Percentiles rank a stretch among this genome's conserved stretches.
phyloP scores from a whole-genome alignment of 1,140 invertebrate species.

The Platyscapa corneri region DNA sequence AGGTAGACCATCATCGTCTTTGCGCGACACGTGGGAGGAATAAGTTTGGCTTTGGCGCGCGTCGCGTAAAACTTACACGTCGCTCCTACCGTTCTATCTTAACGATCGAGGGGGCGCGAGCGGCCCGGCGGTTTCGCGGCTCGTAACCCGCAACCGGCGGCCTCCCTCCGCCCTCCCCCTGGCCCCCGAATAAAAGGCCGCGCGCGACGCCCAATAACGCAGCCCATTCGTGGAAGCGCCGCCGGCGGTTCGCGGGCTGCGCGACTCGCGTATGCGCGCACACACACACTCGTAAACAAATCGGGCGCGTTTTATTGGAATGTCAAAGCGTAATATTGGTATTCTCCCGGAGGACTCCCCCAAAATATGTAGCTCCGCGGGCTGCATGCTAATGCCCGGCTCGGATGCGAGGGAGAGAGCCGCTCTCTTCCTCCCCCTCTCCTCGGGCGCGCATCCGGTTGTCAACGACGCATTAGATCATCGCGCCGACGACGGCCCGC shows the following conservation, averaged over 20 bases:
- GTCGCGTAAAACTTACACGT: too few species aligned
- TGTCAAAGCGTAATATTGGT: slow-evolving; percentile 75
- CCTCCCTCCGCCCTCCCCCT: too few species aligned
- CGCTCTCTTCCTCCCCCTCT: slow-evolving; percentile 46
- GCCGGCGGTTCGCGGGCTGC: slow-evolving; percentile 13
- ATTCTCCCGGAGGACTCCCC: slow-evolving; percentile 70
- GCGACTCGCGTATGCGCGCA: slow-evolving; percentile 52
- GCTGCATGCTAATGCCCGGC: slow-evolving; percentile 73
- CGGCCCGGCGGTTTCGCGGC: too few species aligned
- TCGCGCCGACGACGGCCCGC: slow-evolving; percentile 28
- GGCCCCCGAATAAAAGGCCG: neutral
- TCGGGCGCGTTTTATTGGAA: slow-evolving; percentile 75
- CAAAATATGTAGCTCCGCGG: slow-evolving; percentile 73
- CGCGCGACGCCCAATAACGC: neutral
- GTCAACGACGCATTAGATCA: slow-evolving; percentile 70
- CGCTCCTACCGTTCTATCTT: too few species aligned
- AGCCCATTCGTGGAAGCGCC: slow-evolving; percentile 1
- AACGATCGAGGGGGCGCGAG: too few species aligned
- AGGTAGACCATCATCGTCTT: too few species aligned
- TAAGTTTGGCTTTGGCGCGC: too few species aligned
- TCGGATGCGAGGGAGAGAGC: slow-evolving; percentile 59
- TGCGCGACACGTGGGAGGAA: too few species aligned
- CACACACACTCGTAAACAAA: slow-evolving; percentile 75
- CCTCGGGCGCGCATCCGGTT: slow-evolving; percentile 71
- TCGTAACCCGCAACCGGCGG: too few species aligned